These are phyloP conservation scores for Tricholauxania praeusta DNA, from an alignment of 2,888 invertebrate species.

Conservation along the genomic window DNA sequence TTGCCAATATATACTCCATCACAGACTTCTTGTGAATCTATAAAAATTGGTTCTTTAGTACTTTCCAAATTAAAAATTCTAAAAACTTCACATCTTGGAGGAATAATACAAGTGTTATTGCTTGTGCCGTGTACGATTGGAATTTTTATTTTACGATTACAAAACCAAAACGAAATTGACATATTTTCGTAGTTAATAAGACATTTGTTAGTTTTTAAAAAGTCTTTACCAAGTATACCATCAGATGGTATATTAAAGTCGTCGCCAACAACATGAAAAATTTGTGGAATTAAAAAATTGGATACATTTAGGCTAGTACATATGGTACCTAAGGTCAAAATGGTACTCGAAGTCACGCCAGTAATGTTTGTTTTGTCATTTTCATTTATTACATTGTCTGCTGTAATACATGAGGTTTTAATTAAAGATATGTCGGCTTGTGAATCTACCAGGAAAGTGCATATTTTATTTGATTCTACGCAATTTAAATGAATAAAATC, in stretches of 20 bases:
- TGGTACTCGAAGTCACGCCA: neutral
- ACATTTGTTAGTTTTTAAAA: slow-evolving; percentile 27
- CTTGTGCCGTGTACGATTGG: slow-evolving; percentile 21
- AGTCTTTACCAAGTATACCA: slow-evolving; percentile 27
- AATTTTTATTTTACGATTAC: neutral
- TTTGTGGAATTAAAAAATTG: neutral
- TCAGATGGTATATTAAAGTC: slow-evolving; percentile 16
- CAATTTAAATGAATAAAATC: neutral
- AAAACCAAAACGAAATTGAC: slow-evolving; percentile 1
- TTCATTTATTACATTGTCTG: no score
- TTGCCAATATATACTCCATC: slow-evolving; percentile 26
- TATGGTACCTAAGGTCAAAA: neutral
- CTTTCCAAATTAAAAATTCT: slow-evolving; percentile 10
- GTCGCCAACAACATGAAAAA: neutral
- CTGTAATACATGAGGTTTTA: neutral
- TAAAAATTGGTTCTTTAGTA: neutral
- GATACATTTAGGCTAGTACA: neutral
- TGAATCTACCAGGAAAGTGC: neutral
- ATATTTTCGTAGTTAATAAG: slow-evolving; percentile 23
- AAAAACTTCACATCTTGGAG: neutral
- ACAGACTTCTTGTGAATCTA: slow-evolving; percentile 10
- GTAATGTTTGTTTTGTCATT: neutral
- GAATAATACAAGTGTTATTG: neutral
- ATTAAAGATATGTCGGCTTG: neutral
- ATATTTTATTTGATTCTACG: neutral